Evolutionary conservation across 1,140 invertebrate species (phyloP), one percentile per base, ranked within the genome.

Genomic region (Drosophila pallidifrons): DNA sequence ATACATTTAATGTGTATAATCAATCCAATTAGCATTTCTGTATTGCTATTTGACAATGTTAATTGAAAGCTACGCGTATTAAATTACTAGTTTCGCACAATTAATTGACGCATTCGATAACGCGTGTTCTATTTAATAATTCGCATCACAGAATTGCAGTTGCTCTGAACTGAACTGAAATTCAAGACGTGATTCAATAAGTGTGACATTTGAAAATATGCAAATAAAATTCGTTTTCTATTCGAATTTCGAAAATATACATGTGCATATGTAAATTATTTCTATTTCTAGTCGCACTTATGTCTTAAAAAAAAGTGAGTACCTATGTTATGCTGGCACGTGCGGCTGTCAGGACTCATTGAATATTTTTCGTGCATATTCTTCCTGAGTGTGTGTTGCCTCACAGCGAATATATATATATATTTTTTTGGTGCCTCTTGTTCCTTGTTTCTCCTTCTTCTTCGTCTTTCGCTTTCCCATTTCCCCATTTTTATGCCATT

Each of bases 271-370:
- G 51, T 11, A 54, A 30, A 32, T 32, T 13, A n/a, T 49, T 49
- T 11, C 16, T 54, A 54, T 54, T 30, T 52, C 7, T 16, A 52
- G 35, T 38, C 35, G 10, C 30, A 55, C 30, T 55, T 32, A 35
- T 35, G 20, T 25, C 20, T 25, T 3, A 20, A 20, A 3, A 25
- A 25, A 82, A 83, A 83, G 77, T 76, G 76, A 67, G 76, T 83
- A 79, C 55, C 74, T 71, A 79, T 79, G 71, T 58, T 59, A 49
- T 46, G 46, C 7, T 25, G 46, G 30, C 49, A 61, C 41, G 46
- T 74, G 65, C 41, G 28, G 43, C 57, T 61, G 71, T 69, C 57
- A 47, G 57, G 49, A 20, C 49, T 47, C 71, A 61, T 64, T 70
- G 72, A 75, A 75, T 70, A 75, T 58, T 70, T 60, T 69, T 61